These are phyloP conservation scores for Bombus huntii DNA, from an alignment of 1,140 invertebrate genomes.

Conservation along the genomic window DNA sequence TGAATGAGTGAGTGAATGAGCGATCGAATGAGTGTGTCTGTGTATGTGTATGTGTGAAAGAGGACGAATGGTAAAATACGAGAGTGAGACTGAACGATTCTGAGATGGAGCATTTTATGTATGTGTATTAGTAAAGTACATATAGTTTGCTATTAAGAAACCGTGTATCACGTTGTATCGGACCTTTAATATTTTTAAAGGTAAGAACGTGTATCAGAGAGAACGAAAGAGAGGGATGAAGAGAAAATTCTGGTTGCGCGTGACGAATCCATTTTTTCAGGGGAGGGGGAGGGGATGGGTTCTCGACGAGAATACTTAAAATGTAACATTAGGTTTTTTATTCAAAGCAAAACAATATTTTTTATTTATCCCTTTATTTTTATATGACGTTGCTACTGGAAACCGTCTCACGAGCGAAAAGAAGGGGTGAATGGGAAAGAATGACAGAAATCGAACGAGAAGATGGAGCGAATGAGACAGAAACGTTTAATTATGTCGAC, in stretches of 20 bases:
- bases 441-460: not conserved
- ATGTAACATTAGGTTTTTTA: slow-evolving; percentile 73
- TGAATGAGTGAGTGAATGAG: not conserved
- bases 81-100: slow-evolving; percentile 38
- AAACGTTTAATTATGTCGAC: slow-evolving; percentile 22
- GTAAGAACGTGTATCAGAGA: not conserved
- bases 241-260: slow-evolving; percentile 2
- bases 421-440: not conserved
- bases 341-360: slow-evolving; percentile 75
- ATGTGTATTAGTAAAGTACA: slow-evolving; percentile 31
- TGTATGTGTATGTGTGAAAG: no score
- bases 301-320: slow-evolving; percentile 52
- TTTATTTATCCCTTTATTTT: slow-evolving; percentile 79
- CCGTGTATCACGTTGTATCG: slow-evolving; percentile 41
- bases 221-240: slow-evolving; percentile 1
- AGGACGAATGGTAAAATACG: not conserved
- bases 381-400: slow-evolving; percentile 63
- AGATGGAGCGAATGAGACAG: not conserved
- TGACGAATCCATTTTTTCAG: slow-evolving; percentile 6
- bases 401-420: slow-evolving; percentile 10
- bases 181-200: slow-evolving; percentile 14
- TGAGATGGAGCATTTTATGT: slow-evolving; percentile 47
- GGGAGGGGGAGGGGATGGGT: not conserved
- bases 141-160: slow-evolving; percentile 40
- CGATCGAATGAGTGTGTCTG: accelerated